Conservation (phyloP, 1,140 invertebrate species). For the Cydia strobilella region DNA sequence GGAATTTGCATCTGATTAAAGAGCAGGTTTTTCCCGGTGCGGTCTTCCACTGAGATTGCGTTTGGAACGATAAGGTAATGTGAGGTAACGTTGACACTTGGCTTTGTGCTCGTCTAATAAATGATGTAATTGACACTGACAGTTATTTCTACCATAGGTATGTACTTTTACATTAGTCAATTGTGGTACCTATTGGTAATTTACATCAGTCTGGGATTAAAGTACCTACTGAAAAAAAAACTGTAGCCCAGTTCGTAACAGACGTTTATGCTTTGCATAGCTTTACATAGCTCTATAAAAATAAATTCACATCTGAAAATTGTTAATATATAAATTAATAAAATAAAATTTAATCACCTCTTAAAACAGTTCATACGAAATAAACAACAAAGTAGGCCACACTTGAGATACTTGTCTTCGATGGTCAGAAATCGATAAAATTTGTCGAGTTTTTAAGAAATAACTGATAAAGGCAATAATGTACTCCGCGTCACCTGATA, state of each 20-base stretch:
- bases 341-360: not conserved
- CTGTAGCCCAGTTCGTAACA: too few species aligned
- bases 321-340: not conserved
- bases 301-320: not conserved
- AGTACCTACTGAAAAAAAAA: too few species aligned
- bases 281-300: not conserved
- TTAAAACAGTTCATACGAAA: constrained; percentile 1
- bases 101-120: not conserved
- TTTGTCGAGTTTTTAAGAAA: constrained; percentile 7
- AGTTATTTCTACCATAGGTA: too few species aligned
- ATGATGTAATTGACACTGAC: not conserved
- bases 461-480: constrained; percentile 7
- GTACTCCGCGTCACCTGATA: constrained; percentile 1
- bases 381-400: constrained; percentile 8
- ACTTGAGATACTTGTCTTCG: constrained; percentile 3
- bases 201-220: too few species aligned
- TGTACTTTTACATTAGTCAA: too few species aligned
- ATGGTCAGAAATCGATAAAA: constrained; percentile 26
- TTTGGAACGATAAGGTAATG: constrained; percentile 5
- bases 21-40: not conserved
- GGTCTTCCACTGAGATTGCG: constrained; percentile 6
- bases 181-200: too few species aligned
- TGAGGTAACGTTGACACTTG: not conserved
- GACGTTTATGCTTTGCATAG: not conserved
- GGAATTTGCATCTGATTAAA: constrained; percentile 26